Base-by-base conservation (phyloP, 2,113 vertebrate species). In the Phrynosoma platyrhinos region DNA sequence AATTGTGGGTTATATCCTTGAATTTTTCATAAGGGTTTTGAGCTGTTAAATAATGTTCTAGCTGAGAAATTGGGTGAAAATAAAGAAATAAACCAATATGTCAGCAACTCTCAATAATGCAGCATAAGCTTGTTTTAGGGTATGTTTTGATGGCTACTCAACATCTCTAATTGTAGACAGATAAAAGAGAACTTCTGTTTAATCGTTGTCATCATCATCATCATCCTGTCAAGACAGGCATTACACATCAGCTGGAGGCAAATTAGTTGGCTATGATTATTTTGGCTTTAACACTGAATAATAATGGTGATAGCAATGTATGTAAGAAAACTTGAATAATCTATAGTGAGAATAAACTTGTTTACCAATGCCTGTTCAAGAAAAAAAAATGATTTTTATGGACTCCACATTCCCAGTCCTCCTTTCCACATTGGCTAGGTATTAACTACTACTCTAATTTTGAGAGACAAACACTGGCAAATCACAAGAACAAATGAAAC, bases 381-480 rank as follows among this genome's bases (percentile, higher is more conserved):
- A 7, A 32, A n/a, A 3, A 47, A 4, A 69, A 58, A 14, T 62
- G 58, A 47, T 75, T 13, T 52, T 55, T 14, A 68, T 77, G 62
- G 21, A 42, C 21, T 88, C 27, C 23, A 1, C 23, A 20, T 40
- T 30, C 12, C 40, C 42, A 53, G 58, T 27, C 12, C 13, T 14
- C 20, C 30, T 79, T 14, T 30, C 32, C 52, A 13, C 3, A 68
- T 20, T 77, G 9, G 2, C 20, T 52, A 55, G 74, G 55, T 7
- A 9, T 76, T 32, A 52, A 76, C 40, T 83, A 42, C 42, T 68
- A 6, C 42, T 78, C 81, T 40, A 40, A 88, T 88, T 88, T 40
- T 88, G 9, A 88, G 23, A 88, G 9, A 71, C 42, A 62, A 69
- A 68, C 52, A 88, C 16, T 32, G 53, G 55, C 25, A 87, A 64